Evolutionary conservation across 2,113 vertebrate genomes (phyloP), one percentile per base, ranked within the genome.

Genomic region (Mixornis gularis): DNA sequence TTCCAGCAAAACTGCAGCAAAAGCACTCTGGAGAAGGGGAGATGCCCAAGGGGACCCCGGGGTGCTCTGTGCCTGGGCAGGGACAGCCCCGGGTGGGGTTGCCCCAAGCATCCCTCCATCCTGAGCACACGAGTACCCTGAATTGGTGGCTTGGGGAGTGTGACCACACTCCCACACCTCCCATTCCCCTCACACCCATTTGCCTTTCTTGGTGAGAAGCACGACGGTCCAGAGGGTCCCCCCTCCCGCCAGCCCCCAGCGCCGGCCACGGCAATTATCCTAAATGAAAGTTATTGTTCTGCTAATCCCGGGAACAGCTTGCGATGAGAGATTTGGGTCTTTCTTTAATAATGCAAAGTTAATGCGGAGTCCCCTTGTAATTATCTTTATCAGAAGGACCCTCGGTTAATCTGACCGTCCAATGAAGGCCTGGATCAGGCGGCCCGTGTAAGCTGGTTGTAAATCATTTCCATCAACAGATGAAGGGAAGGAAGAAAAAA

Each of bases 251-350:
- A 94, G 90, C 83, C 96, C 94, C 88, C 84, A 95, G 92, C 26
- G 52, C 96, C 40, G 70, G 97, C 93, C 96, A 96, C 79, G 91
- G 97, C 97, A 98, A 97, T 98, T 97, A 97, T 96, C 96, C 93
- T 96, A 97, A 97, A 98, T 97, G 98, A 98, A 98, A 98, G 97
- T 98, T 97, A 97, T 97, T 98, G 97, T 98, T 98, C 95, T 96
- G 96, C 94, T 98, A 98, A 98, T 98, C 97, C 97, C 1, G 4
- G 91, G 96, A 97, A 97, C 98, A 98, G 98, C 98, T 98, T 98
- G 97, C 90, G 10, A 94, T 85, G 95, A 93, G 97, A 97, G 98
- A 98, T 98, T 98, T 97, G 98, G 97, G 97, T 98, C 97, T 98
- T 97, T 97, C 97, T 98, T 98, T 97, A 98, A 98, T 98, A 98